phyloP scores from a whole-genome alignment of 2,113 vertebrate species.

The Ammodytes marinus region DNA sequence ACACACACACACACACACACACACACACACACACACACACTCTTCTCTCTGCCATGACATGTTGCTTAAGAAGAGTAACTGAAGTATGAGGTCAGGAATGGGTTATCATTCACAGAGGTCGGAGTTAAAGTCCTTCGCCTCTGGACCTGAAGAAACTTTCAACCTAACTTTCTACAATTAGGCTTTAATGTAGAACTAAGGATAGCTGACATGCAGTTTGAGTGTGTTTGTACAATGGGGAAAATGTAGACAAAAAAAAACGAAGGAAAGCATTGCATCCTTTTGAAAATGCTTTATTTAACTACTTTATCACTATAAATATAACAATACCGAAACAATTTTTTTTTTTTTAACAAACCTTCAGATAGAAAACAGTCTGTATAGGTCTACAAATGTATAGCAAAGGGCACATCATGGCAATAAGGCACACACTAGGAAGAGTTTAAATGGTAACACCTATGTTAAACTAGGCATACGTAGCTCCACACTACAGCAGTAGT shows the following conservation, averaged over 20 bases:
- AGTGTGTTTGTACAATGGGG: not conserved
- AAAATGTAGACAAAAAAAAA: conserved; percentile 23
- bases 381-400: conserved; percentile 73
- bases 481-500: conserved; percentile 38
- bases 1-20: not conserved
- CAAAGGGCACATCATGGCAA: conserved; percentile 76
- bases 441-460: conserved; percentile 67
- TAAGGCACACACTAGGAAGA: conserved; percentile 75
- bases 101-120: conserved; percentile 60
- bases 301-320: conserved; percentile 86
- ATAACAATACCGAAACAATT: conserved; percentile 77
- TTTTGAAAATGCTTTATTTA: conserved; percentile 88
- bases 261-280: conserved; percentile 6
- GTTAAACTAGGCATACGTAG: conserved; percentile 54
- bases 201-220: not conserved
- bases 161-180: not conserved
- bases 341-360: conserved; percentile 74
- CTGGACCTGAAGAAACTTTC: not conserved
- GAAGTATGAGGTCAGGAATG: conserved; percentile 43
- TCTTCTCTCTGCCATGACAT: conserved; percentile 10
- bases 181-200: conserved; percentile 36
- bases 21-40: not conserved
- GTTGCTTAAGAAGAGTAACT: conserved; percentile 61
- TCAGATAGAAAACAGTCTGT: conserved; percentile 80
- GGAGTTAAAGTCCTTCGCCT: conserved; percentile 17